Evolutionary conservation across 2,797 vertebrate genomes (phyloP), one percentile per base, ranked within the genome.

Genomic region (Fundulus diaphanus): DNA sequence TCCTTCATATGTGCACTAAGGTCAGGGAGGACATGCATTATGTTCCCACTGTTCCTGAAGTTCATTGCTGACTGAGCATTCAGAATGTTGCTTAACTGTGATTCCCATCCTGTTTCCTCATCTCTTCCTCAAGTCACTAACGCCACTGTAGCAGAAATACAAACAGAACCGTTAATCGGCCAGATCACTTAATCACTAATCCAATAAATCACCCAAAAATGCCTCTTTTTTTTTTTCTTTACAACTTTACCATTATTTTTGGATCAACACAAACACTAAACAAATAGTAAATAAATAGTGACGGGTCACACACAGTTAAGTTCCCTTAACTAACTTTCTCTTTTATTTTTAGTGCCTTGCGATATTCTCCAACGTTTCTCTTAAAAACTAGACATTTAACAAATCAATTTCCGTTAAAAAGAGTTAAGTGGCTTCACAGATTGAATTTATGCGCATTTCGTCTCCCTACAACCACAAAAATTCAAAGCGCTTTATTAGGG

Each of bases 11-110:
- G 33, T 22, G 44, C 37, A 73, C 3, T 24, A 29, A 42, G 1
- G 51, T 35, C 68, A 40, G 35, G 67, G 37, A 35, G 72, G 59
- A 54, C 24, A 72, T 33, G 61, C 51, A 76, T 51, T 29, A 70
- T 31, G 78, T 48, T 79, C 63, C 68, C 40, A 18, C 68, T 24
- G 22, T 49, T 76, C 76, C 77, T 76, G 70, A 31, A 87, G 82
- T 85, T 81, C 86, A 84, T 46, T 89, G 90, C 92, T 93, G 92
- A 93, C 89, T 54, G 76, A 79, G 92, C 91, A 88, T 73, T 80
- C 79, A 90, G 92, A 92, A 92, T 77, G 88, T 92, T 93, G 73
- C 91, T 86, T 91, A 92, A 90, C 68, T 85, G 31, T n/a, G 73
- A 88, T 33, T 81, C 71, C 77, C 74, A 68, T 89, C 74, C 84